Percentiles rank a stretch among this genome's conserved stretches.
Conservation (phyloP, 2,113 vertebrate species). For the Platichthys stellatus region DNA sequence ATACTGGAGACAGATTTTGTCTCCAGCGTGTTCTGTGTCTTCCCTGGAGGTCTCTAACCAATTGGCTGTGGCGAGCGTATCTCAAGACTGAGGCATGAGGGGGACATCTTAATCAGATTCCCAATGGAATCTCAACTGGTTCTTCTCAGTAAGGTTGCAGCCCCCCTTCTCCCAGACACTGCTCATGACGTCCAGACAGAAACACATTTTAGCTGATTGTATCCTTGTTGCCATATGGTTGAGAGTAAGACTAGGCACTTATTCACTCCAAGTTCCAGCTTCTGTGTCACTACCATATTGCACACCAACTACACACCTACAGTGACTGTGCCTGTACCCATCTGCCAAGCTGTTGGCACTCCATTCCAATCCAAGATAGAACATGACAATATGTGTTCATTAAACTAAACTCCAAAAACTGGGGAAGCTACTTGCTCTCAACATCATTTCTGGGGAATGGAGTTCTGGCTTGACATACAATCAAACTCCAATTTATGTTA, state of each 20-base stretch:
- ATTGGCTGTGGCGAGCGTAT: background rate
- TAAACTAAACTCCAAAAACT: no score
- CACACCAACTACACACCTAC: background rate
- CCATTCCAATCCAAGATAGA: background rate
- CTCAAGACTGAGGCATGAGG: background rate
- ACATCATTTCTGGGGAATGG: no score
- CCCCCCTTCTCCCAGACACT: background rate
- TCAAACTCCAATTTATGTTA: no score
- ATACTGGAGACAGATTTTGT: background rate
- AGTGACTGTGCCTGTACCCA: background rate
- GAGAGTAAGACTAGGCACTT: background rate
- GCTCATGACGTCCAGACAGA: background rate
- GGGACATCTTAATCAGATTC: slow-evolving; percentile 3
- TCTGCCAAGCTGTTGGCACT: background rate
- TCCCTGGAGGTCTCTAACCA: background rate
- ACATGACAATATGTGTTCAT: background rate
- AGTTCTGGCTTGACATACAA: no score
- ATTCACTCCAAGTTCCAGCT: background rate
- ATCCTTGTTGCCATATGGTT: background rate
- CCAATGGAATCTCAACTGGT: background rate
- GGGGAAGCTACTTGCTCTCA: no score
- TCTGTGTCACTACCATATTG: background rate
- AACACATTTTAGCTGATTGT: background rate
- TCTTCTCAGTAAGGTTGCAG: background rate
- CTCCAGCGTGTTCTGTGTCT: background rate